phyloP scores from a whole-genome alignment of 2,113 vertebrate species.

The Eurypyga helias region DNA sequence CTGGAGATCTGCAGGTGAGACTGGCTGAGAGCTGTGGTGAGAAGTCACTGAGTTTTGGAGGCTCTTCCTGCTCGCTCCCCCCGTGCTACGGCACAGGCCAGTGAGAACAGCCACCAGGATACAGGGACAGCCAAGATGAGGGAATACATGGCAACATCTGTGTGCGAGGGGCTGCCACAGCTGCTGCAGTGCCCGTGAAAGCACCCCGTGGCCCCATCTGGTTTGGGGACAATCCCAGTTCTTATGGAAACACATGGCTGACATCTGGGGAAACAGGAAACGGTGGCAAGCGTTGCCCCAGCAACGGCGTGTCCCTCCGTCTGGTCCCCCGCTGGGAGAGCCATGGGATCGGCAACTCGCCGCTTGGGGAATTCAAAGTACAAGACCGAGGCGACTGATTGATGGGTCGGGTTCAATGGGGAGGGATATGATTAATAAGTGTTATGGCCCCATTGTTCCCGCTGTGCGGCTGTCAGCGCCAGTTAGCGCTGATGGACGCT shows the following conservation, averaged over 20 bases:
- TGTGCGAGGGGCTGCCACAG: background rate
- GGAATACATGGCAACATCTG: background rate
- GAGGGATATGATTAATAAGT: constrained; percentile 45
- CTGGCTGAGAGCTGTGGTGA: accelerated
- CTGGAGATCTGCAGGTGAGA: background rate
- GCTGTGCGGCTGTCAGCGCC: background rate
- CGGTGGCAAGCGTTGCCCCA: constrained; percentile 63
- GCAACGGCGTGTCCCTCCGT: constrained; percentile 72
- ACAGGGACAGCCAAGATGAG: background rate
- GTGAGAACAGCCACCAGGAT: background rate
- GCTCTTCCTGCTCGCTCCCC: background rate
- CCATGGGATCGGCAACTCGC: constrained; percentile 74
- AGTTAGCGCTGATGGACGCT: background rate
- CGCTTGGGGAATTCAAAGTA: background rate
- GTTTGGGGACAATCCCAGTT: constrained; percentile 36
- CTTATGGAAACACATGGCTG: background rate
- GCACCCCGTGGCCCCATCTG: constrained; percentile 67
- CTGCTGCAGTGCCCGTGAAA: background rate
- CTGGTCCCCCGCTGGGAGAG: constrained; percentile 70
- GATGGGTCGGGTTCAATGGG: constrained; percentile 16
- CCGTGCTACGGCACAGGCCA: accelerated
- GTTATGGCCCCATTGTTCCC: background rate
- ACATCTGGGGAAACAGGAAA: constrained; percentile 45
- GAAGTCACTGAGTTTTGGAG: background rate
- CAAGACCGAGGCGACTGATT: background rate